phyloP scores from a whole-genome alignment of 2,113 vertebrate genomes.

The Campylorhamphus procurvoides region DNA sequence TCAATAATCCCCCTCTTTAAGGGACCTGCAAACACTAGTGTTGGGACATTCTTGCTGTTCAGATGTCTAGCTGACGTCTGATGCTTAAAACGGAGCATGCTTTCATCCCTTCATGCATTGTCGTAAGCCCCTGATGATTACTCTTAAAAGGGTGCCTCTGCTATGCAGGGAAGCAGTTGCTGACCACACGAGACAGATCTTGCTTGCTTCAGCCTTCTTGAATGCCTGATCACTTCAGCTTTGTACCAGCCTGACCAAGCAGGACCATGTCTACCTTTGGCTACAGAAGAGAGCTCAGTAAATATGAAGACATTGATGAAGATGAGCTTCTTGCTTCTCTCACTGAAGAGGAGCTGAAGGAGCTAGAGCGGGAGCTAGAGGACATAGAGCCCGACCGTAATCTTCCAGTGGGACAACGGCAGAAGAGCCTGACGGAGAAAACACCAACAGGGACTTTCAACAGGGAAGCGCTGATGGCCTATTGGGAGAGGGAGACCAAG shows the following conservation, averaged over 20 bases:
- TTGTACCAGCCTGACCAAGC: constrained; percentile 50
- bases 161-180: constrained; percentile 80
- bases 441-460: constrained; percentile 94
- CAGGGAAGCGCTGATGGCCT: constrained; percentile 91
- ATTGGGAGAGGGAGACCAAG: constrained; percentile 95
- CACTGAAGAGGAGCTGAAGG: constrained; percentile 90
- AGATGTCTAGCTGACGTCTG: constrained; percentile 87
- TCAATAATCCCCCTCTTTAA: constrained; percentile 79
- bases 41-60: constrained; percentile 93
- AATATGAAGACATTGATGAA: constrained; percentile 98
- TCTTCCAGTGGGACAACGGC: constrained; percentile 90
- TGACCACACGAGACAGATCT: constrained; percentile 47
- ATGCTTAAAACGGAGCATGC: constrained; percentile 91
- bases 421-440: constrained; percentile 94
- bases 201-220: constrained; percentile 47
- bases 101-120: constrained; percentile 87
- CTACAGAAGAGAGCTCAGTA: constrained; percentile 94
- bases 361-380: constrained; percentile 90
- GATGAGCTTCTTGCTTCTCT: constrained; percentile 95
- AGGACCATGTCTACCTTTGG: constrained; percentile 92
- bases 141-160: constrained; percentile 87
- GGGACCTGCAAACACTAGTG: constrained; percentile 77
- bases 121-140: constrained; percentile 75
- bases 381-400: constrained; percentile 91
- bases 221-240: constrained; percentile 63